These are phyloP conservation scores for Falcaria lacertinaria DNA, from an alignment of 2,888 invertebrate genomes.

Conservation along the genomic window DNA sequence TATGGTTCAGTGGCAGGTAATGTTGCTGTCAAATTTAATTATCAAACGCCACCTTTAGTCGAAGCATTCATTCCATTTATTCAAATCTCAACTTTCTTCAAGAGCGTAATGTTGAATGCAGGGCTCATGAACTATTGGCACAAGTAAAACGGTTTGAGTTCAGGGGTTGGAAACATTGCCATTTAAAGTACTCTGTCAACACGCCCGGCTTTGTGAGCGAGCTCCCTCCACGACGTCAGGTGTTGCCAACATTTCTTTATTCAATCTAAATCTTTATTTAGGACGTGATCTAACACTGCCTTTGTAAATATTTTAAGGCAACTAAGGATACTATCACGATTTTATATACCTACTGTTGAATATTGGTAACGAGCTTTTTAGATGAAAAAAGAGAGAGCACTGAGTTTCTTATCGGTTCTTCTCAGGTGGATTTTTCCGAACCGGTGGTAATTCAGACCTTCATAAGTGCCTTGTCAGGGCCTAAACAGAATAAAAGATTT, in stretches of 20 bases:
- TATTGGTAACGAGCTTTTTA: no score
- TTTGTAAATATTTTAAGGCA: conserved; percentile 19
- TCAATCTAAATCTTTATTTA: conserved; percentile 27
- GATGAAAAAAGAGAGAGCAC: no score
- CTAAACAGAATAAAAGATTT: no score
- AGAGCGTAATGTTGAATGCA: conserved; percentile 2
- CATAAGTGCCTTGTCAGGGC: no score
- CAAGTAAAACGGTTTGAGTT: conserved; percentile 46
- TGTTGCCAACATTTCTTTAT: conserved; percentile 32
- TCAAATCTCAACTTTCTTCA: background rate
- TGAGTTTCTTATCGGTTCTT: no score
- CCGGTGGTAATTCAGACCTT: no score
- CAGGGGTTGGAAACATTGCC: conserved; percentile 43
- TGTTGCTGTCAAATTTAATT: no score
- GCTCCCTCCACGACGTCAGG: conserved; percentile 27
- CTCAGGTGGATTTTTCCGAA: no score
- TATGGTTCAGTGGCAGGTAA: no score
- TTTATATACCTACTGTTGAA: background rate
- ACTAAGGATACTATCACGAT: background rate
- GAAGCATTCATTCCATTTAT: no score
- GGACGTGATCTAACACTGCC: conserved; percentile 23
- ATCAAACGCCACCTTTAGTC: no score
- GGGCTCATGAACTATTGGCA: conserved; percentile 37
- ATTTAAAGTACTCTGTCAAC: conserved; percentile 47
- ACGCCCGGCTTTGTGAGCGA: conserved; percentile 18